Percentiles rank a stretch among this genome's conserved stretches.
Evolutionary conservation across 2,113 vertebrate genomes (phyloP).

Genomic region (Psittacus erithacus): DNA sequence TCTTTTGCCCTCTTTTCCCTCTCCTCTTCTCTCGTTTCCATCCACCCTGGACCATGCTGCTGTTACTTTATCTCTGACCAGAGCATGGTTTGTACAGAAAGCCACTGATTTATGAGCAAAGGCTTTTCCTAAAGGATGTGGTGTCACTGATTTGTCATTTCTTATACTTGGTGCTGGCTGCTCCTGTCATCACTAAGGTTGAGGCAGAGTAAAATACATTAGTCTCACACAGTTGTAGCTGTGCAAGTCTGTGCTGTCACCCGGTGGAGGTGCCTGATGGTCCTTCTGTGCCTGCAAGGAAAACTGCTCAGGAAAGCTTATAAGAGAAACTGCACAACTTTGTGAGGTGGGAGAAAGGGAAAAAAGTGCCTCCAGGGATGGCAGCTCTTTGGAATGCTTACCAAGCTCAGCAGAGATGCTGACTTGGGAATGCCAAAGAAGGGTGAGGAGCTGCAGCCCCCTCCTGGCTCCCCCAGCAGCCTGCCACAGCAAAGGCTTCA

Average conservation of each 20-base stretch:
- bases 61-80: background rate
- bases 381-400: background rate
- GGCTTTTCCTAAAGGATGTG: background rate
- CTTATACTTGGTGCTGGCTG: background rate
- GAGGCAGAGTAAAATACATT: background rate
- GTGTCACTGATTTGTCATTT: background rate
- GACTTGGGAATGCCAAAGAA: background rate
- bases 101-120: background rate
- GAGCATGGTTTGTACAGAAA: accelerated
- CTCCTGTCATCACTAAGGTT: background rate
- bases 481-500: accelerated
- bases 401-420: background rate
- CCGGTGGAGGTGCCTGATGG: accelerated
- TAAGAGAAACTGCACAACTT: background rate
- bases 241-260: background rate
- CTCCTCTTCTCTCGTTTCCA: background rate
- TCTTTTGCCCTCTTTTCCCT: background rate
- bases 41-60: background rate
- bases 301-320: accelerated
- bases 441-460: accelerated
- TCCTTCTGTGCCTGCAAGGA: background rate
- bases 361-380: background rate
- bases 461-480: accelerated
- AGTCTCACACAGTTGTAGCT: accelerated
- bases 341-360: background rate